Percentiles rank a stretch among this genome's conserved stretches.
Conservation (phyloP, 2,113 vertebrate genomes). For the Phrynocephalus versicolor region DNA sequence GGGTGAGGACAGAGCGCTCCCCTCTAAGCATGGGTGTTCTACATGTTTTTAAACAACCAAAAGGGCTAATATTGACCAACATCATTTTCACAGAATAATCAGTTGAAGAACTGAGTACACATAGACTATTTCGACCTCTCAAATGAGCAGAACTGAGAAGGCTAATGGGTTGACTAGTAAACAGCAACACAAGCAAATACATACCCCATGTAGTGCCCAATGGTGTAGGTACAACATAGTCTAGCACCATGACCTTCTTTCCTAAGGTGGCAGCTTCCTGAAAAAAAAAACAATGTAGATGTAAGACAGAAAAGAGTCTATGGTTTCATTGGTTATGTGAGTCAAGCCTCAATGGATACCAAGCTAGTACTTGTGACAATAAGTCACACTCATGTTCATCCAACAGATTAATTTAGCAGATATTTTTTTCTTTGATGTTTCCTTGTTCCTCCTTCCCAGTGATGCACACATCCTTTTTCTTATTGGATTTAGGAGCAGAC, state of each 20-base stretch:
- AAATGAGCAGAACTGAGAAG: not conserved
- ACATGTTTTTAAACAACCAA: too few species aligned
- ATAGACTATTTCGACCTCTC: not conserved
- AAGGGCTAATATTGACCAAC: not conserved
- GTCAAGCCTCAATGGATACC: not conserved
- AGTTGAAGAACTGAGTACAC: not conserved
- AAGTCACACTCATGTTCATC: not conserved
- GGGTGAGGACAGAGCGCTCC: too few species aligned
- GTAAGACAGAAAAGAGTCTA: not conserved
- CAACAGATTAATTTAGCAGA: not conserved
- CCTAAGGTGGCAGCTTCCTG: slow-evolving; percentile 91
- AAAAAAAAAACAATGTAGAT: slow-evolving; percentile 5
- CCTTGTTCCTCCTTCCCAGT: not conserved
- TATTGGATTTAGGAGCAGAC: too few species aligned
- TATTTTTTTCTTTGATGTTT: not conserved
- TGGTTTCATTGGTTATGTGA: not conserved
- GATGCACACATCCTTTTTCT: too few species aligned
- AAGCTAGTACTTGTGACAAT: not conserved
- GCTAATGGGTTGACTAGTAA: not conserved
- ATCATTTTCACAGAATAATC: not conserved
- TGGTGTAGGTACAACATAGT: slow-evolving; percentile 93
- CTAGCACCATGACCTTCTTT: slow-evolving; percentile 94
- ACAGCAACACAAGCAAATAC: not conserved
- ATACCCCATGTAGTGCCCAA: slow-evolving; percentile 92
- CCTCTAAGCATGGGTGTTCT: too few species aligned